A percentile compares a stretch with the other conserved stretches of the same genome.
These are phyloP conservation scores for Muraenolepis orangiensis DNA, from an alignment of 2,797 vertebrate species.

Conservation along the genomic window DNA sequence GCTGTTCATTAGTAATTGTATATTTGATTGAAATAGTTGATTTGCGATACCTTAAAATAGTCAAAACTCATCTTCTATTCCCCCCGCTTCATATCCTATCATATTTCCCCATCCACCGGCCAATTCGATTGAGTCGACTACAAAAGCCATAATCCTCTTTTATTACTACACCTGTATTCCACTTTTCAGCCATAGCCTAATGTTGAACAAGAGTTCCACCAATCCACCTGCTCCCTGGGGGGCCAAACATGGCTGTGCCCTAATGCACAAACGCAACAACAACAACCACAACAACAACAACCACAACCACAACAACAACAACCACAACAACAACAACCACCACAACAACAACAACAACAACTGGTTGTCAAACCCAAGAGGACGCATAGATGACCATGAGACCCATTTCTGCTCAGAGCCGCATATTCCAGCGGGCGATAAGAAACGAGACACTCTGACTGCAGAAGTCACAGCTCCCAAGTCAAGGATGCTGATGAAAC, in stretches of 20 bases:
- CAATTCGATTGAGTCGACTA: neutral
- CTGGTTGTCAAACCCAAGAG: too few relatives aligned
- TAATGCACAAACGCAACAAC: neutral
- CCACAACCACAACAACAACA: constrained; percentile 23
- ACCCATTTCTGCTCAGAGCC: constrained; percentile 16
- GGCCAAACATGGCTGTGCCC: neutral
- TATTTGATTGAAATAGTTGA: neutral
- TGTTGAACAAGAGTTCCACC: neutral
- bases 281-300: constrained; percentile 9
- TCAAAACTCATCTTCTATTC: neutral
- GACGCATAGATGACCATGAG: too few relatives aligned
- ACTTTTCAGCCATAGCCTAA: neutral
- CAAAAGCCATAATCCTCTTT: neutral
- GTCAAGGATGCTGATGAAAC: neutral
- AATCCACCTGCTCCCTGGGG: neutral
- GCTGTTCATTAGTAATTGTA: neutral
- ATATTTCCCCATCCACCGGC: neutral
- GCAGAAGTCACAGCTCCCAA: neutral
- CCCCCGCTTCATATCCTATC: neutral
- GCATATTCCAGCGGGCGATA: neutral
- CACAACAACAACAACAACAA: too few relatives aligned
- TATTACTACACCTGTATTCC: neutral
- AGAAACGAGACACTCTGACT: neutral
- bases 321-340: too few relatives aligned
- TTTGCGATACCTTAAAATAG: neutral